Evolutionary conservation across 2,113 vertebrate species (phyloP), one percentile per base, ranked within the genome.

Genomic region (Pelecanus crispus): DNA sequence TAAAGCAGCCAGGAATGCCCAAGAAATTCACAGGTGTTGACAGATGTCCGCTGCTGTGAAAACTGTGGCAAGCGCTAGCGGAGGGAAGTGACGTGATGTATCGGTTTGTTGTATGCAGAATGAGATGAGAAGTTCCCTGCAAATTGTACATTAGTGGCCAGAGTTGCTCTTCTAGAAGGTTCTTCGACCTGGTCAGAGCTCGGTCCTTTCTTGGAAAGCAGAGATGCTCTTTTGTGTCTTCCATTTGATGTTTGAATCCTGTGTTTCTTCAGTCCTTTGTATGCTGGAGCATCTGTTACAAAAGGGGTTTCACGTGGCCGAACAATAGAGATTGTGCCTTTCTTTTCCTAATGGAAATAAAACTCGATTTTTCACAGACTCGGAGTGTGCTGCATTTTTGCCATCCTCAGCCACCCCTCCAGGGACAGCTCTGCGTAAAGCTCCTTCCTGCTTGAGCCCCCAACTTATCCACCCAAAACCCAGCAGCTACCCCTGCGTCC

Each of bases 161-260:
- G 83, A 74, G 31, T 61, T 86, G 42, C 52, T 86, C 24, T 96
- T 96, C 92, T 84, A 80, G 95, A 96, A 86, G 65, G 24, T 91
- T 94, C 80, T 56, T 71, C 0, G 8, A 81, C 77, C 73, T 92
- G 80, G 52, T 81, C 67, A 49, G 75, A 65, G 90, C 83, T 79
- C 2, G 0, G 63, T 47, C 81, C 68, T 91, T 94, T 90, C 95
- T 92, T 88, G 81, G 83, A 92, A 91, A 96, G 92, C 75, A 63
- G 83, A 84, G 56, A 32, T 83, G 50, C 31, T 95, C 85, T 67
- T 86, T 73, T 86, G 50, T 84, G 79, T 47, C 45, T 90, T 73
- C 73, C 20, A 13, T 78, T 62, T 63, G 92, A 71, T 84, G 81
- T 55, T 81, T n/a, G 61, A 81, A 85, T 90, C 52, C 78, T 67